These are phyloP conservation scores for Drosophila carrolli DNA, from an alignment of 1,140 invertebrate species.

Conservation along the genomic window DNA sequence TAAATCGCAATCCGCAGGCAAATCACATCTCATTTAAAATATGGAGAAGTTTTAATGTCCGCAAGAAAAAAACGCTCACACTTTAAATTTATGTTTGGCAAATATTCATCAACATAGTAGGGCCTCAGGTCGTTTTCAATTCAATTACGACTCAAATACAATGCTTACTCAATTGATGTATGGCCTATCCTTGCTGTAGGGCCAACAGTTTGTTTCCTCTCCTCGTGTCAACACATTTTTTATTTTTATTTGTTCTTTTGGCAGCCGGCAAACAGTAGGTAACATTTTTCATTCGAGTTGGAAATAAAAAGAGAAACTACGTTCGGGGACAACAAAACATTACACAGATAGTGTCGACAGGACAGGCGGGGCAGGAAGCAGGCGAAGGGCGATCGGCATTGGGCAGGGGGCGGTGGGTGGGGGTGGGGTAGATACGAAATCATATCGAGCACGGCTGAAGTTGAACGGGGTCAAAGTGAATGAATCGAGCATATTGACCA, in stretches of 20 bases:
- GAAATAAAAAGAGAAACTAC: conserved; percentile 47
- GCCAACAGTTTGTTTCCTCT: conserved; percentile 48
- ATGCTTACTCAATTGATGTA: conserved; percentile 20
- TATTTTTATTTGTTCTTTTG: conserved; percentile 19
- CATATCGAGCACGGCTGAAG: conserved; percentile 59
- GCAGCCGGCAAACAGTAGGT: conserved; percentile 55
- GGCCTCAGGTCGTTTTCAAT: conserved; percentile 35
- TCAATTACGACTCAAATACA: conserved; percentile 29
- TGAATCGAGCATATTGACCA: conserved; percentile 65
- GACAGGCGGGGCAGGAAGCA: neutral
- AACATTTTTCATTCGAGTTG: conserved; percentile 57
- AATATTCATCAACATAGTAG: conserved; percentile 5
- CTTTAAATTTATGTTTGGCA: neutral
- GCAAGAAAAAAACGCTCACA: neutral
- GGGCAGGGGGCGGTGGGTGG: neutral
- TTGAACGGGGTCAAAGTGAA: conserved; percentile 67
- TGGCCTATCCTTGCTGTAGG: conserved; percentile 24
- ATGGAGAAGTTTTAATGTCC: neutral
- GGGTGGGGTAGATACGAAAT: conserved; percentile 53
- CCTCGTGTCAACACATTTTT: conserved; percentile 40
- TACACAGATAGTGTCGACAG: conserved; percentile 56
- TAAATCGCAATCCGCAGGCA: no score
- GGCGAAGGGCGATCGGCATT: no score
- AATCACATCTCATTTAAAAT: neutral
- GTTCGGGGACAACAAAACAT: conserved; percentile 61